Base-by-base conservation (phyloP, 2,797 vertebrate genomes). In the Thamnophis elegans region DNA sequence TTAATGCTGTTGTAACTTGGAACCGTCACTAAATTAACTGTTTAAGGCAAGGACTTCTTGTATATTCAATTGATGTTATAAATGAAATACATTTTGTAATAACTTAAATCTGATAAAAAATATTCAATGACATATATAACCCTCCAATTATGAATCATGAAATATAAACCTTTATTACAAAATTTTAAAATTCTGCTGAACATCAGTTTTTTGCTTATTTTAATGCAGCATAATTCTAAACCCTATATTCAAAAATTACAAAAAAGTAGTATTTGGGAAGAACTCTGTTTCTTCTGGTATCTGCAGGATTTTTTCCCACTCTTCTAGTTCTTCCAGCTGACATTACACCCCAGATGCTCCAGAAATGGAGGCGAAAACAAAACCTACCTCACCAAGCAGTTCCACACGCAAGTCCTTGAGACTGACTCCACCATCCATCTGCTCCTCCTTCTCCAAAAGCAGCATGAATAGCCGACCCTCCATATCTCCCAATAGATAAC, bases 401-500 rank as follows among this genome's bases (percentile, higher is more conserved):
- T 99, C 99, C 96, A 99, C 99, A 0, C 99, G 98, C 91, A 99
- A 97, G 94, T 99, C 99, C 97, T 99, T 99, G 91, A 99, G 97
- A 36, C 98, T 98, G 96, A 99, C 98, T 0, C 98, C 98, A 56
- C 99, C 99, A 0, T 99, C 99, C 98, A 99, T 99, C 95, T 99
- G 98, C 85, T 99, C 99, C 96, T 99, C 99, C 94, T 99, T 99
- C 97, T 99, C 99, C 97, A 99, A 94, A 18, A 99, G 98, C 95
- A 99, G 97, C 99, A 99, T 99, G 97, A 99, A 99, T 54, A 99
- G 98, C 0, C 99, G 98, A 0, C 99, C 99, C 95, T 99, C 99
- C 99, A 99, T 99, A 97, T 99, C 99, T 1, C 99, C 99, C 95
- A 99, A 97, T 94, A 99, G 96, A 94, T 99, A 99, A 3, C 99